phyloP scores from a whole-genome alignment of 1,140 invertebrate species.

The Drosophila lini region DNA sequence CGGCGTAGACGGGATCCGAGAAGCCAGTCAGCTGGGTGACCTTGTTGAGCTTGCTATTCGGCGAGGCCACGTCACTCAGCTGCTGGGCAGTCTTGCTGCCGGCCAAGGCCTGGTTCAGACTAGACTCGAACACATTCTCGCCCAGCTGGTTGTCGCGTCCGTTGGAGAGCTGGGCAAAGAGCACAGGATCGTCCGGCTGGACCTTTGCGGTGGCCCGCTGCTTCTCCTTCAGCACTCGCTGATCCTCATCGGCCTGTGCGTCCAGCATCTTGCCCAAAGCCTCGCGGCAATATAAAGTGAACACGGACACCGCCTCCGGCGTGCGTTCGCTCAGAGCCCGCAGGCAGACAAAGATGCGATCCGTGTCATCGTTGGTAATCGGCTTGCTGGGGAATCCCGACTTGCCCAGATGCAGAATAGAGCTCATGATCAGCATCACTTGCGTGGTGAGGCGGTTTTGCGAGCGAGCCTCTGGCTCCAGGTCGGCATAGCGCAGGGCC shows the following conservation, averaged over 20 bases:
- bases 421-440: constrained; percentile 94
- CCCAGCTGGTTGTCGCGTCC: constrained; percentile 90
- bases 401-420: constrained; percentile 93
- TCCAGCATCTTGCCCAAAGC: constrained; percentile 94
- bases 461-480: constrained; percentile 76
- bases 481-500: constrained; percentile 87
- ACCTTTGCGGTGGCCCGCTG: constrained; percentile 89
- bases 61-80: constrained; percentile 85
- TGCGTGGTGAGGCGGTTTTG: constrained; percentile 91
- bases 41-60: constrained; percentile 90
- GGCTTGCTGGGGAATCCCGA: constrained; percentile 89
- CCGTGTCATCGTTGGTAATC: constrained; percentile 98
- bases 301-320: constrained; percentile 90
- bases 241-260: constrained; percentile 89
- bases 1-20: constrained; percentile 99
- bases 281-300: constrained; percentile 90
- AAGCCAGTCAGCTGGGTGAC: constrained; percentile 99
- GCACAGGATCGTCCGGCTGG: constrained; percentile 94
- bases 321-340: constrained; percentile 91
- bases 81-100: constrained; percentile 85
- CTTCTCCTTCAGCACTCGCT: constrained; percentile 86
- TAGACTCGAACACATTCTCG: constrained; percentile 97
- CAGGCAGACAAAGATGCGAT: constrained; percentile 94
- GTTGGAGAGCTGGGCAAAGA: constrained; percentile 92
- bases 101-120: constrained; percentile 95